Percentiles rank a stretch among this genome's conserved stretches.
Evolutionary conservation across 2,888 invertebrate species (phyloP).

Genomic region (Platerodrilus igneus): DNA sequence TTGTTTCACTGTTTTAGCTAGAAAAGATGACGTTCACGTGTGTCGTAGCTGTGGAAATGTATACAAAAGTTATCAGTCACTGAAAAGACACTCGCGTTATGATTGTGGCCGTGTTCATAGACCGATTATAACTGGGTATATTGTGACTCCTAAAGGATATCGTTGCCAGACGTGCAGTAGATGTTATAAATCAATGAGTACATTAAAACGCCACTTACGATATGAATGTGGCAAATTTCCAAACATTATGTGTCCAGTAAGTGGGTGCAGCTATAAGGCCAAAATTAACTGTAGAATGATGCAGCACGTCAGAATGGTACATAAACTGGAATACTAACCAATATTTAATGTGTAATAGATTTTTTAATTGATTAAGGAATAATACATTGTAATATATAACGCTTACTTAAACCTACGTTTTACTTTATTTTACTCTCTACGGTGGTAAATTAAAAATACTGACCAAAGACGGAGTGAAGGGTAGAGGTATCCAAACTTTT

Average conservation of each 20-base stretch:
- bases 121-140: conserved; percentile 17
- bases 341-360: too few species aligned
- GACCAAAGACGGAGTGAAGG: too few species aligned
- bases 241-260: conserved; percentile 13
- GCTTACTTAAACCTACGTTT: too few species aligned
- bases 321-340: conserved; percentile 13
- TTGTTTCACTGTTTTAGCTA: too few species aligned
- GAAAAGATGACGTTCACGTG: conserved; percentile 12
- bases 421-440: too few species aligned
- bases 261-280: conserved; percentile 15
- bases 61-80: conserved; percentile 14
- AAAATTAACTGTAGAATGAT: conserved; percentile 17
- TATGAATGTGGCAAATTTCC: conserved; percentile 19
- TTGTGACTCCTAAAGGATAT: conserved; percentile 10
- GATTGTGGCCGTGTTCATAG: conserved; percentile 15
- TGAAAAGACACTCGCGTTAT: conserved; percentile 18
- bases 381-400: too few species aligned
- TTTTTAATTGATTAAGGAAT: too few species aligned
- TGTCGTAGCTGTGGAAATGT: conserved; percentile 14
- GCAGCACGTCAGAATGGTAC: conserved; percentile 19
- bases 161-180: conserved; percentile 13
- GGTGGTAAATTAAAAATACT: too few species aligned
- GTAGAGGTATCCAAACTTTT: too few species aligned
- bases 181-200: conserved; percentile 13
- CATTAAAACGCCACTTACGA: conserved; percentile 17